Evolutionary conservation across 2,797 vertebrate genomes (phyloP), one percentile per base, ranked within the genome.

Genomic region (Takifugu rubripes): DNA sequence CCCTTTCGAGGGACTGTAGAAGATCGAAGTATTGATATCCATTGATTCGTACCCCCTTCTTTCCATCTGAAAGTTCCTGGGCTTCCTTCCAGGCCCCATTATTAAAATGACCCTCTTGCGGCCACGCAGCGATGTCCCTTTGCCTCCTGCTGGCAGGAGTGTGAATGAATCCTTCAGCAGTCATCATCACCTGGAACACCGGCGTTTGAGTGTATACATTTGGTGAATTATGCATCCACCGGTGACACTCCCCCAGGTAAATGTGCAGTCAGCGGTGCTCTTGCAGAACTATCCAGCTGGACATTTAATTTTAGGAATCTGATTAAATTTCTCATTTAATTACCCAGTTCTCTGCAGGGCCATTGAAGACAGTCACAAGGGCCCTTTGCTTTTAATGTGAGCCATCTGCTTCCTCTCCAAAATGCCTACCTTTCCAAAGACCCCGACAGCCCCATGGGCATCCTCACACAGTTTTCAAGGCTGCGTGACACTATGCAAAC

Each of bases 311-410:
- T 92, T 86, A 91, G 79, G 83, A 92, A 91, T 91, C 84, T 92
- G 91, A 93, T 92, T 93, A 92, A 90, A 92, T 91, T 91, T 89
- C 84, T 89, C 89, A 91, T 92, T 91, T 93, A 92, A 92, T 93
- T 91, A 92, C 87, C 83, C 77, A 74, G 87, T 88, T 91, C 90
- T 91, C 90, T 78, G 75, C 88, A 89, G 90, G 91, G 89, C 89
- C 88, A 89, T 91, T 88, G 90, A 88, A 87, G 88, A 87, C 84
- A 85, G 87, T 90, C 90, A 90, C 88, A 87, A 89, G 88, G 88
- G 90, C 87, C 90, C 89, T 89, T 83, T 89, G 85, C 88, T 80
- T 89, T 90, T 90, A 90, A 86, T 89, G 88, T 81, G 86, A 84
- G 85, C 91, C 92, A 93, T 93, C 92, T 91, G 91, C 88, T 88